Percentiles rank a stretch among this genome's conserved stretches.
Conservation (phyloP, 1,140 invertebrate species). For the Anastatus disparis region DNA sequence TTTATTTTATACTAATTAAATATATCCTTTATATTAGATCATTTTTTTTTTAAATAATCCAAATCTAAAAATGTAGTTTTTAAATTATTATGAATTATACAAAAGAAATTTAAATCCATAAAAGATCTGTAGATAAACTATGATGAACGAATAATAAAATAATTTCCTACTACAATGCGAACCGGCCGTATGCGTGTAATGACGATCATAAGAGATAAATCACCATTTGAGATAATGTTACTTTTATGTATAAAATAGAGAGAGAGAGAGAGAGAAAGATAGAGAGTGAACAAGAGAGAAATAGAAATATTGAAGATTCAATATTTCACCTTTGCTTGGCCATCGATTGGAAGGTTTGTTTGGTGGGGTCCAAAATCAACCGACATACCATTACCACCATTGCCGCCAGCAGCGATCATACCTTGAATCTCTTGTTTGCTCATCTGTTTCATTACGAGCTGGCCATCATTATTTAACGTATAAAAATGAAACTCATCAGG, state of each 20-base stretch:
- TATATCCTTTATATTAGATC: too few species aligned
- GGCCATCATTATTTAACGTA: constrained; percentile 83
- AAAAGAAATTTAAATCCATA: too few species aligned
- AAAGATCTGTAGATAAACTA: too few species aligned
- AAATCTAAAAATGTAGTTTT: too few species aligned
- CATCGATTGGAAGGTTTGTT: background rate
- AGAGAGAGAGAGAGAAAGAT: background rate
- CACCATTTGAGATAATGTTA: too few species aligned
- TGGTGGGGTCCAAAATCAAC: constrained; percentile 2
- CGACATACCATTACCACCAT: constrained; percentile 66
- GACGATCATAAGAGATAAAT: too few species aligned
- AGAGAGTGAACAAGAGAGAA: background rate
- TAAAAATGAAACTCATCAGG: constrained; percentile 87
- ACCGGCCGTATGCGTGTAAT: too few species aligned
- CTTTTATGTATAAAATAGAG: background rate
- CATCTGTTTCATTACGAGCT: constrained; percentile 83
- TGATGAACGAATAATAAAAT: too few species aligned
- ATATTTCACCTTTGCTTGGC: constrained; percentile 17
- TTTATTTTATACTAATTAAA: too few species aligned
- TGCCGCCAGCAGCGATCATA: constrained; percentile 81
- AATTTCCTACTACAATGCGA: too few species aligned
- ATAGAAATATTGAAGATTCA: background rate
- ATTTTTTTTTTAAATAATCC: too few species aligned
- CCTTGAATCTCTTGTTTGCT: constrained; percentile 84
- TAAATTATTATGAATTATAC: too few species aligned